phyloP scores from a whole-genome alignment of 1,140 invertebrate species.

The Solen grandis region DNA sequence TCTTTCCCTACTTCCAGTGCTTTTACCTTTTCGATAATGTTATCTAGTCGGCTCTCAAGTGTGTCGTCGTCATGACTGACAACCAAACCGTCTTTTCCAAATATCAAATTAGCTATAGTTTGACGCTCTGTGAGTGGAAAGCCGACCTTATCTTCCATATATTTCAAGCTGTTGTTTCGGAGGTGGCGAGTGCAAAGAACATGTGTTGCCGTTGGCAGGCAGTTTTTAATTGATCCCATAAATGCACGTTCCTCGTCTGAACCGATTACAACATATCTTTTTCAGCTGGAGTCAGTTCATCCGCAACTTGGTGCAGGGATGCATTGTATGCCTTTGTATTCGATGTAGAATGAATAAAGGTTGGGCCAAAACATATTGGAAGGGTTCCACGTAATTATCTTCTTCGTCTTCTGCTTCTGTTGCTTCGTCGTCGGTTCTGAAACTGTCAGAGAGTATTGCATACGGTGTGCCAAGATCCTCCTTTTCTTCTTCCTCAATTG shows the following conservation, averaged over 20 bases:
- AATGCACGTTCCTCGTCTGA: slow-evolving; percentile 6
- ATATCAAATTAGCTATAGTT: not conserved
- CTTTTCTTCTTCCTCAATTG: too few relatives aligned
- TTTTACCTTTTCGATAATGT: too few relatives aligned
- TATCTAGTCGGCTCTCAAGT: not conserved
- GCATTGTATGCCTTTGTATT: not conserved
- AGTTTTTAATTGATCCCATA: not conserved
- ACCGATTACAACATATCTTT: not conserved
- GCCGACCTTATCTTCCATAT: too few relatives aligned
- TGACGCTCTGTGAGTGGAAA: slow-evolving; percentile 14
- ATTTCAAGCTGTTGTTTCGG: slow-evolving; percentile 8
- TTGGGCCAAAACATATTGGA: slow-evolving; percentile 27
- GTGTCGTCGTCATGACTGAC: not conserved
- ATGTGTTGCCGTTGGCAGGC: slow-evolving; percentile 2
- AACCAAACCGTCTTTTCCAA: slow-evolving; percentile 5
- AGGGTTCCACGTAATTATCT: not conserved
- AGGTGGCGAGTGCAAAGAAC: slow-evolving; percentile 19
- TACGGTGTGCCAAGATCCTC: not conserved
- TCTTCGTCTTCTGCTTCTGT: too few relatives aligned
- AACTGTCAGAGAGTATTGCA: too few relatives aligned
- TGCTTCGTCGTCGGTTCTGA: too few relatives aligned
- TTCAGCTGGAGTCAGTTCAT: not conserved
- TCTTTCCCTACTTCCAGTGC: too few relatives aligned
- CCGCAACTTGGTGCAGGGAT: not conserved
- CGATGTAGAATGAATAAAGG: not conserved